Base-by-base conservation (phyloP, 2,113 vertebrate genomes). In the Mesitornis unicolor region DNA sequence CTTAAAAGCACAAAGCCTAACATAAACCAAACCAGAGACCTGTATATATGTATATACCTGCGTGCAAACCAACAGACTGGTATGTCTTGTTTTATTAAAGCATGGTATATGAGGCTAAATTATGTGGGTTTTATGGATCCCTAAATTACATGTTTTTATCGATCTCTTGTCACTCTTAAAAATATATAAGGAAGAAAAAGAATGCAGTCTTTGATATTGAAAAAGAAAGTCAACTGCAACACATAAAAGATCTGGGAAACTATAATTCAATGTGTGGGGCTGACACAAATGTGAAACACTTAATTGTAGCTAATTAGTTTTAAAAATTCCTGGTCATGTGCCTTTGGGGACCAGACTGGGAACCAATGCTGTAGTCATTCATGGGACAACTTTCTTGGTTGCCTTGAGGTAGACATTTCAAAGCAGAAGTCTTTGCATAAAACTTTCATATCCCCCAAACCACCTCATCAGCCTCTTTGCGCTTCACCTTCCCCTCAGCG, bases 111-210 rank as follows among this genome's bases (percentile, higher is more conserved):
- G 92, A 88, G 90, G n/a, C 51, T 93, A 84, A 92, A 67, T 86
- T 84, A 88, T 92, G 64, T 90, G 83, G 22, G 63, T 2, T 92
- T 95, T 93, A 93, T 88, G 45, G 92, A 84, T 92, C 79, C 47
- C 75, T 89, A 87, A 96, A 93, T 94, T 92, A 91, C 67, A 86
- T n/a, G 56, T 36, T 96, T 95, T 96, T 96, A 96, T 96, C 0
- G 80, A 94, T 94, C 95, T 92, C 93, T 86, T 60, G 61, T 84
- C 85, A 81, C 76, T 90, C 73, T 84, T 96, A 94, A 89, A 95
- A 95, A 81, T 84, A 48, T 38, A 84, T 75, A 77, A 48, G 0
- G 1, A 74, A 81, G 78, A 40, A 85, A 88, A 93, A 90, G 47
- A 88, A 90, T 73, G 35, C 28, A 84, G 77, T 68, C 65, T 92